Evolutionary conservation across 1,140 invertebrate species (phyloP).

Genomic region (Paraescarpia echinospica): DNA sequence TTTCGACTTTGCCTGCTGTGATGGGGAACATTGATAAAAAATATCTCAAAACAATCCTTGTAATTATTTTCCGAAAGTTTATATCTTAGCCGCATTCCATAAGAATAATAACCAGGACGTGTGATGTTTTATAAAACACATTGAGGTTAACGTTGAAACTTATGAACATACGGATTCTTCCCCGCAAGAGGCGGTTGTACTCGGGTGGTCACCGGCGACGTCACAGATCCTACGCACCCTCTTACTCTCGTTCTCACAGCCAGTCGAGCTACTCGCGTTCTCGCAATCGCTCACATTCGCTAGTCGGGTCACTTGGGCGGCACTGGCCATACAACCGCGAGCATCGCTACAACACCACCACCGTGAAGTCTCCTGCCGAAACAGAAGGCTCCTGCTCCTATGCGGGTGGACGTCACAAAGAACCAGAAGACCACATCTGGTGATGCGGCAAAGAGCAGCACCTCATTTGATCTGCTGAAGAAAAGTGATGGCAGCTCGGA

Average conservation of each 20-base stretch:
- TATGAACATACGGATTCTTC: neutral
- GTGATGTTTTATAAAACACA: too few relatives aligned
- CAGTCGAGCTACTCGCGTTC: slow-evolving; percentile 18
- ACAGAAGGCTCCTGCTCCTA: neutral
- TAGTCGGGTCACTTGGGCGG: neutral
- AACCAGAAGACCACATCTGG: neutral
- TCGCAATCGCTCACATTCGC: slow-evolving; percentile 18
- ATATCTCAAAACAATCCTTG: too few relatives aligned
- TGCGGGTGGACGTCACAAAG: neutral
- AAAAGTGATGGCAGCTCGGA: neutral
- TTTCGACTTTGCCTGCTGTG: too few relatives aligned
- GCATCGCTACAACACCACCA: neutral
- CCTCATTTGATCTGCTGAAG: neutral
- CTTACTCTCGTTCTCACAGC: slow-evolving; percentile 12
- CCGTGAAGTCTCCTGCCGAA: neutral
- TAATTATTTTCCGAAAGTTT: too few relatives aligned
- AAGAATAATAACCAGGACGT: too few relatives aligned
- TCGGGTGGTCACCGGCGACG: neutral
- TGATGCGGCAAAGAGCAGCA: neutral
- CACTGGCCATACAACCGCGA: slow-evolving; percentile 11
- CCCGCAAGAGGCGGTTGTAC: slow-evolving; percentile 14
- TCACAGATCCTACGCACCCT: slow-evolving; percentile 14
- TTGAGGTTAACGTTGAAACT: too few relatives aligned
- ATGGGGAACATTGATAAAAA: too few relatives aligned
- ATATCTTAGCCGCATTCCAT: too few relatives aligned